These are phyloP conservation scores for Apamea crenata DNA, from an alignment of 2,888 invertebrate species.

Conservation along the genomic window DNA sequence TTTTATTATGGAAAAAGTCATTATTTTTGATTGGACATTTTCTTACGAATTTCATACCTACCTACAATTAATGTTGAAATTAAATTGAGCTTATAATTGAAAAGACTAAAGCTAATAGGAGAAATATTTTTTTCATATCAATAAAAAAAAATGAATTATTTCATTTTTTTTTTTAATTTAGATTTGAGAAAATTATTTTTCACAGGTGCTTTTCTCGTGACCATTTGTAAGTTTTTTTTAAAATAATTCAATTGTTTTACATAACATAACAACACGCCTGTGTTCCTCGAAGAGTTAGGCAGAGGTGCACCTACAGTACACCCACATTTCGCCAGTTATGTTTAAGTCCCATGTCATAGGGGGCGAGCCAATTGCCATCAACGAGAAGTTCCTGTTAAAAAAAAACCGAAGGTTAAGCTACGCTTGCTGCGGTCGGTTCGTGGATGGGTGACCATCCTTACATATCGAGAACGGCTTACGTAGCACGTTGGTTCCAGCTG, in stretches of 20 bases:
- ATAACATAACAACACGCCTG: neutral
- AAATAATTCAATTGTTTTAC: neutral
- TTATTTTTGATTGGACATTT: neutral
- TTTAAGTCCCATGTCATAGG: neutral
- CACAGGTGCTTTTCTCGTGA: neutral
- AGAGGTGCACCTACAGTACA: neutral
- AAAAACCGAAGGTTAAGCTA: no score
- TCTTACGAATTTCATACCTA: neutral
- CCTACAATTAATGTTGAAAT: constrained; percentile 14
- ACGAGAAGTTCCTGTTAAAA: neutral
- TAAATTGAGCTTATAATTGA: constrained; percentile 15
- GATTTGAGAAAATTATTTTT: neutral
- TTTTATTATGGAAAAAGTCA: neutral
- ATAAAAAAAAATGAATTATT: neutral
- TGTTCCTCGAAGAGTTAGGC: neutral
- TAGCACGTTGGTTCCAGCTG: no score
- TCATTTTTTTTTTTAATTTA: neutral
- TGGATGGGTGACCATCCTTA: neutral
- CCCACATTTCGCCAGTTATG: no score
- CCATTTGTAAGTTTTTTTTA: constrained; percentile 15
- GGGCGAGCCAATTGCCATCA: neutral
- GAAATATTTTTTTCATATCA: neutral
- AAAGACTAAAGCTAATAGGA: neutral
- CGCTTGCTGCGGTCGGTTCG: no score
- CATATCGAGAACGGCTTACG: no score